A percentile compares a stretch with the other conserved stretches of the same genome.
phyloP scores from a whole-genome alignment of 2,888 invertebrate genomes.

The Pandemis cinnamomeana region DNA sequence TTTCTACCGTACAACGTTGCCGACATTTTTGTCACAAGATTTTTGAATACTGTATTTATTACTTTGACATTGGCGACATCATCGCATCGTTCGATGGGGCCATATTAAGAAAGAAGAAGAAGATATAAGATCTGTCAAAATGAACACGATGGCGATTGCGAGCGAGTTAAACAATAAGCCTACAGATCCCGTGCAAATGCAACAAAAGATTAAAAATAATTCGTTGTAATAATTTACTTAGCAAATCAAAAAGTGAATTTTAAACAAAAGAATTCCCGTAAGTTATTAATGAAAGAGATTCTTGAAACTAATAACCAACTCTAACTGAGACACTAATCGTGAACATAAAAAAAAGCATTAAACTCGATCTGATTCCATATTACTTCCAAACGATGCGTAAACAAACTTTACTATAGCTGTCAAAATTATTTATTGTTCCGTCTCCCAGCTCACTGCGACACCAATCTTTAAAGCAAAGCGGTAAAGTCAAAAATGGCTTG shows the following conservation, averaged over 20 bases:
- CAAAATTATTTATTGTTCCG: constrained; percentile 39
- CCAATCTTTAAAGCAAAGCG: neutral
- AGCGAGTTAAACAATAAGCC: too few relatives aligned
- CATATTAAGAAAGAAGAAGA: too few relatives aligned
- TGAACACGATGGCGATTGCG: too few relatives aligned
- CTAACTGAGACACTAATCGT: constrained; percentile 14
- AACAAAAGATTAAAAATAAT: too few relatives aligned
- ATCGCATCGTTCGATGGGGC: too few relatives aligned
- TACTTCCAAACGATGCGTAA: constrained; percentile 40
- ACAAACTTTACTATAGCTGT: constrained; percentile 36
- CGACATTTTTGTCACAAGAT: too few relatives aligned
- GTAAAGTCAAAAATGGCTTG: neutral
- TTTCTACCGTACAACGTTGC: too few relatives aligned
- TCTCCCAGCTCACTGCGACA: neutral
- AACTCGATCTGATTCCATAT: constrained; percentile 30
- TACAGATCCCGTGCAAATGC: too few relatives aligned
- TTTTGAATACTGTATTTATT: too few relatives aligned
- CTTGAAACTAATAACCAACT: constrained; percentile 6
- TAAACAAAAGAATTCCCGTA: neutral
- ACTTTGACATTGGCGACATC: too few relatives aligned
- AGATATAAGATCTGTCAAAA: too few relatives aligned
- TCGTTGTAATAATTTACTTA: neutral
- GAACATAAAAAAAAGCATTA: constrained; percentile 10
- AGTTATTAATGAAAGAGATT: neutral
- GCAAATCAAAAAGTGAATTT: neutral